phyloP scores from a whole-genome alignment of 1,140 invertebrate genomes.

The Lysiphlebus fabarum region DNA sequence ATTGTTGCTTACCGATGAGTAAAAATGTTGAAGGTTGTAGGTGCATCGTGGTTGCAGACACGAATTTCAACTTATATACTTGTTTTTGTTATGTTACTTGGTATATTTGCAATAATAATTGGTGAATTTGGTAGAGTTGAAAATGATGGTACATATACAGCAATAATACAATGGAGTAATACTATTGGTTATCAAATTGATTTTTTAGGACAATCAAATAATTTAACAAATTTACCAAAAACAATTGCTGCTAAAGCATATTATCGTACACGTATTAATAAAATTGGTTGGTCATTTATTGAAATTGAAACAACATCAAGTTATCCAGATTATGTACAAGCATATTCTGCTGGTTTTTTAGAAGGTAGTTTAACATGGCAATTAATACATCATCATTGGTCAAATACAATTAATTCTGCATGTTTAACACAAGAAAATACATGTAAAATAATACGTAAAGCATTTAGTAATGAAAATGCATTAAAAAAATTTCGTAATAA shows the following conservation, averaged over 20 bases:
- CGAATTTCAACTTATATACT: slow-evolving; percentile 70
- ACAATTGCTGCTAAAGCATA: slow-evolving; percentile 66
- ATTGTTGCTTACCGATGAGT: slow-evolving; percentile 44
- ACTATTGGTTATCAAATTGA: slow-evolving; percentile 66
- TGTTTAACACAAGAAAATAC: slow-evolving; percentile 60
- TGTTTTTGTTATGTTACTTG: slow-evolving; percentile 63
- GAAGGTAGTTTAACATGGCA: slow-evolving; percentile 81
- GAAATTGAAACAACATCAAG: slow-evolving; percentile 73
- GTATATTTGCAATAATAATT: slow-evolving; percentile 65
- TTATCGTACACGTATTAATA: slow-evolving; percentile 65
- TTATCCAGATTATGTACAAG: slow-evolving; percentile 75
- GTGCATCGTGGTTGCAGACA: slow-evolving; percentile 73
- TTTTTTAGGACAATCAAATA: slow-evolving; percentile 74
- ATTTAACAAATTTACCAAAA: slow-evolving; percentile 60
- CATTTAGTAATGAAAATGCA: slow-evolving; percentile 62
- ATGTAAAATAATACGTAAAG: slow-evolving; percentile 69
- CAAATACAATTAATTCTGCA: slow-evolving; percentile 70
- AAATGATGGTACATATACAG: slow-evolving; percentile 70
- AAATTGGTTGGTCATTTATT: slow-evolving; percentile 74
- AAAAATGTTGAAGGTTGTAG: slow-evolving; percentile 71
- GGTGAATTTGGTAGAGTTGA: slow-evolving; percentile 66
- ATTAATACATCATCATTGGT: slow-evolving; percentile 77
- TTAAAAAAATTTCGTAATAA: slow-evolving; percentile 58
- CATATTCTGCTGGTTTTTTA: slow-evolving; percentile 83
- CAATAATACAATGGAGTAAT: slow-evolving; percentile 68